Base-by-base conservation (phyloP, 2,113 vertebrate genomes). In the Petromus typicus region DNA sequence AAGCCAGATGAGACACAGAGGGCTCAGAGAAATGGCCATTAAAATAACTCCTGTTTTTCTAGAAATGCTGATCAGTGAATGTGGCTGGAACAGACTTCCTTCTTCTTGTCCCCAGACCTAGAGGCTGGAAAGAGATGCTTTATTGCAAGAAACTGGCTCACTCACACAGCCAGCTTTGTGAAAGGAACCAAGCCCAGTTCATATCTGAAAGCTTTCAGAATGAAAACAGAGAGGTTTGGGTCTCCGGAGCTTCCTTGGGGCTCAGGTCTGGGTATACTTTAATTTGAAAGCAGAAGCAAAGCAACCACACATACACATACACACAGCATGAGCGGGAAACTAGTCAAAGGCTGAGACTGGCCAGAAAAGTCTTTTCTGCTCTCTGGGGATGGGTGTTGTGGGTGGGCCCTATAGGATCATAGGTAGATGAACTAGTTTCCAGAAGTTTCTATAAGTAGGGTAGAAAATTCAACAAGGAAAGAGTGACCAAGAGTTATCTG, bases 401-500 rank as follows among this genome's bases (percentile, higher is more conserved):
- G 57, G 48, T 63, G 40, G 34, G 10, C 71, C 16, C 32, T 75
- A 5, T 12, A 67, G 23, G 66, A 90, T 75, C 73, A 73, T 63
- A 37, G 17, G 7, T 43, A 22, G 20, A 2, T 8, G 0, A 43
- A 18, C 17, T 79, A 37, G 5, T 23, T 56, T 45, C 3, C 34
- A 89, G 56, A 7, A 51, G 48, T 51, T n/a, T 51, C 69, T 25
- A n/a, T 71, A 51, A 85, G 61, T 2, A 82, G 11, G 3, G 40
- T 27, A 78, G 45, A 83, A 82, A 92, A 86, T 86, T 81, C 56
- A 87, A 82, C 7, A 78, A 56, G 32, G 22, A 75, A 51, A 79
- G 32, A 76, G 20, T 56, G 27, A 75, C n/a, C 30, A 92, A 92
- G 40, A 80, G 32, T 73, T 81, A 88, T 92, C 69, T 82, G 71